These are phyloP conservation scores for Coboldia fuscipes DNA, from an alignment of 1,140 invertebrate species.

Conservation along the genomic window DNA sequence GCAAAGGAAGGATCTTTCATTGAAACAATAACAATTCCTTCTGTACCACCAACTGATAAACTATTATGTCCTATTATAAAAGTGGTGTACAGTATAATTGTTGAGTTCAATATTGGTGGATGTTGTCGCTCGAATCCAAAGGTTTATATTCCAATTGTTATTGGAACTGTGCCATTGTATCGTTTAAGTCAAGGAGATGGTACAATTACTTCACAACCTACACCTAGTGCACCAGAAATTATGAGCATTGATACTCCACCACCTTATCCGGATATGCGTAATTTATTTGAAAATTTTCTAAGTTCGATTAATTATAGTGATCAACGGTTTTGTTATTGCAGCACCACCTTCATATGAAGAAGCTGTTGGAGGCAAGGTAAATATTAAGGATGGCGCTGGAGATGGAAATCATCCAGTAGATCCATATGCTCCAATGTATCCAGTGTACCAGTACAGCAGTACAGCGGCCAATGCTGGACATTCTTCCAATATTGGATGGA, in stretches of 20 bases:
- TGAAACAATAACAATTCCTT: conserved; percentile 31
- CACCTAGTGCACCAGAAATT: conserved; percentile 1
- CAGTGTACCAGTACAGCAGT: too few species aligned
- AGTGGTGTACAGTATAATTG: conserved; percentile 39
- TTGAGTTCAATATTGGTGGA: conserved; percentile 23
- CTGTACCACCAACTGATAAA: conserved; percentile 44
- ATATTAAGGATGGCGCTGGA: too few species aligned
- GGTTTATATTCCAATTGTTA: conserved; percentile 23
- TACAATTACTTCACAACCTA: conserved; percentile 7
- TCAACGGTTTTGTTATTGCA: too few species aligned
- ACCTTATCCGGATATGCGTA: too few species aligned
- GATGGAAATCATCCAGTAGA: too few species aligned
- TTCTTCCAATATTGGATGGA: too few species aligned
- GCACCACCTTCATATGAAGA: too few species aligned
- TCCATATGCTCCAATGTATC: too few species aligned
- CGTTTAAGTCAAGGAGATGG: conserved; percentile 9
- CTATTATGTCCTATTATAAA: conserved; percentile 43
- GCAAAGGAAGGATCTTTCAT: conserved; percentile 21
- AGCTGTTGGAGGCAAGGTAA: too few species aligned
- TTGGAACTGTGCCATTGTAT: conserved; percentile 29
- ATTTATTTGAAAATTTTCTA: too few species aligned
- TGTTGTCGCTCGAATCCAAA: conserved; percentile 26
- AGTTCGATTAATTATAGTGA: too few species aligned
- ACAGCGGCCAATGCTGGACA: too few species aligned
- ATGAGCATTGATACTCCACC: neutral